Evolutionary conservation across 2,113 vertebrate genomes (phyloP).

Genomic region (Elachura formosa): DNA sequence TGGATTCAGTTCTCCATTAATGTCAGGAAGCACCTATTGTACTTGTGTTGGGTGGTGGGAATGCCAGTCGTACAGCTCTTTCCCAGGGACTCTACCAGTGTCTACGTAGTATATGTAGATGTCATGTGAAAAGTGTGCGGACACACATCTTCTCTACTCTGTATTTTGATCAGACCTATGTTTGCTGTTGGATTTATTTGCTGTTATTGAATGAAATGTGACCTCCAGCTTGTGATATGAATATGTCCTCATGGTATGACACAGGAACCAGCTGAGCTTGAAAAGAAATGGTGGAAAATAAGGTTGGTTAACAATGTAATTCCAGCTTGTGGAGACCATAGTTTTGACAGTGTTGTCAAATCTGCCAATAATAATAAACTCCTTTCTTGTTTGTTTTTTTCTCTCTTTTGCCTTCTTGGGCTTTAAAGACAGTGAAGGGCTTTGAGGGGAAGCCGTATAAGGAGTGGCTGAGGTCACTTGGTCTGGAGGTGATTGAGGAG

Average conservation of each 20-base stretch:
- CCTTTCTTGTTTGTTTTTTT: not conserved
- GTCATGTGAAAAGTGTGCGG: not conserved
- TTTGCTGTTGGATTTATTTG: not conserved
- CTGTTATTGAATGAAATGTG: not conserved
- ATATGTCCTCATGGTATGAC: not conserved
- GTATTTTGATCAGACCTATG: not conserved
- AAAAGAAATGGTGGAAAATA: not conserved
- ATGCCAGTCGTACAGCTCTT: not conserved
- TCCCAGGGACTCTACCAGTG: accelerated
- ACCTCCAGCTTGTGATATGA: not conserved
- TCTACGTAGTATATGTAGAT: accelerated
- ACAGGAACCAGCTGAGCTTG: not conserved
- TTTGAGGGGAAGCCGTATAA: not conserved
- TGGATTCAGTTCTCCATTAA: not conserved
- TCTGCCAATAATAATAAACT: not conserved
- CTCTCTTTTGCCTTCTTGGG: not conserved
- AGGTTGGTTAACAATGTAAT: not conserved
- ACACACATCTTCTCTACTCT: not conserved
- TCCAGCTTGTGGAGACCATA: not conserved
- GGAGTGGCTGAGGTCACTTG: not conserved
- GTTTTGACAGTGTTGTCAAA: not conserved
- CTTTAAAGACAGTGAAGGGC: not conserved
- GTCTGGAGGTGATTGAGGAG: not conserved
- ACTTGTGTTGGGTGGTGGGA: not conserved
- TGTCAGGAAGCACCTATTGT: not conserved